Base-by-base conservation (phyloP, 1,140 invertebrate species). In the Drosophila gunungcola region DNA sequence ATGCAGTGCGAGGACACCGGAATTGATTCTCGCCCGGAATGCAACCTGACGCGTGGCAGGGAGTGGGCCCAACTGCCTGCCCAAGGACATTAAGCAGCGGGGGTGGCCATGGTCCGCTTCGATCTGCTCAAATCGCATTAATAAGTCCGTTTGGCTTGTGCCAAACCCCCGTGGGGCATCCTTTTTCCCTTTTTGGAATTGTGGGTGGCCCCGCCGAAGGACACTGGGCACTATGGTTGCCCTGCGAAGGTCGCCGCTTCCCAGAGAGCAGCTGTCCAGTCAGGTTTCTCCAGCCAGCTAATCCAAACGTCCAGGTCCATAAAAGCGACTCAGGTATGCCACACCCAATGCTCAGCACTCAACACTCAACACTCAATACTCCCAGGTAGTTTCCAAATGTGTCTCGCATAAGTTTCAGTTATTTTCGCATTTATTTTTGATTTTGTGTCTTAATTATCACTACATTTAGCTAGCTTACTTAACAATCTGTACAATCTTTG, bases 121-220 rank as follows among this genome's bases (percentile, higher is more conserved):
- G 76, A 73, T 61, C 27, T 68, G 62, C 63, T 60, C 49, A 46
- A 67, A 80, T 81, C 61, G 61, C 82, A 86, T 81, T 75, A 85
- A 86, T 86, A 60, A 60, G 36, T 85, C 78, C 52, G 57, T 61
- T 67, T 54, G 82, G 58, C 82, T 85, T 81, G 83, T 79, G 84
- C 79, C 82, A 81, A 49, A 65, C 82, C 38, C 82, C 57, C 64
- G 61, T 46, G 56, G 48, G 21, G 34, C 51, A 46, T 39, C 45
- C 12, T 6, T 29, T 16, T 21, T 34, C 32, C 45, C 12, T 6
- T 29, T 16, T 12, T 21, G 27, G 39, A 39, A 10, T 69, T 42
- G 58, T 80, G 76, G 80, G 76, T 69, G 81, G 78, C 61, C 68
- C n/a, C 38, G 29, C 29, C 58, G 81, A 85, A 85, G 81, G 81